phyloP scores from a whole-genome alignment of 1,140 invertebrate genomes.

The Leptinotarsa defecta region DNA sequence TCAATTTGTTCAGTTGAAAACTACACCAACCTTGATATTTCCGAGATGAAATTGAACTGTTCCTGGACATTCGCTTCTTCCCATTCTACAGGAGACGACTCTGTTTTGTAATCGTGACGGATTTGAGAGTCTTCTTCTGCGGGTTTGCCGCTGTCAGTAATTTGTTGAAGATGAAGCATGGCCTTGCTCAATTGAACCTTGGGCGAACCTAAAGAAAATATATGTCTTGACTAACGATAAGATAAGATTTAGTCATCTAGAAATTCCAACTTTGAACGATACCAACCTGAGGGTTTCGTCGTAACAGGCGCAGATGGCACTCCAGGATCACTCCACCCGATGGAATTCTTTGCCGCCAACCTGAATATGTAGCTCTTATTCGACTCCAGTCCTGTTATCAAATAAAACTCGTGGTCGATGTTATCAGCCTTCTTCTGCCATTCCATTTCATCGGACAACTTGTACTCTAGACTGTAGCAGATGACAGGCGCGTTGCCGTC shows the following conservation, averaged over 20 bases:
- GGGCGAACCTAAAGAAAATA: slow-evolving; percentile 54
- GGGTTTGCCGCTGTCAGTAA: slow-evolving; percentile 78
- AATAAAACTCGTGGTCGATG: slow-evolving; percentile 92
- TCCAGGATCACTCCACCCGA: slow-evolving; percentile 89
- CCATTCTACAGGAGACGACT: slow-evolving; percentile 76
- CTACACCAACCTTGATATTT: slow-evolving; percentile 63
- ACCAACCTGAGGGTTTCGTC: slow-evolving; percentile 66
- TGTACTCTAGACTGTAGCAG: slow-evolving; percentile 84
- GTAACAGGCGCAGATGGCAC: slow-evolving; percentile 72
- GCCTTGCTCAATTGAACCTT: slow-evolving; percentile 77
- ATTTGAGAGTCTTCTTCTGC: slow-evolving; percentile 68
- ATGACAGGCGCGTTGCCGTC: slow-evolving; percentile 78
- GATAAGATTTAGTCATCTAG: too few species aligned
- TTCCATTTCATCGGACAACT: slow-evolving; percentile 72
- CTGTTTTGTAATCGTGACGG: slow-evolving; percentile 73
- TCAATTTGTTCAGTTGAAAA: too few species aligned
- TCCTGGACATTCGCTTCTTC: slow-evolving; percentile 68
- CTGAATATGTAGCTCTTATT: slow-evolving; percentile 87
- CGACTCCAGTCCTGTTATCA: slow-evolving; percentile 77
- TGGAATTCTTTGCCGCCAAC: slow-evolving; percentile 84
- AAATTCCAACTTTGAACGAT: background rate
- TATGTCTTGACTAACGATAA: too few species aligned
- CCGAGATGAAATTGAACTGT: slow-evolving; percentile 82
- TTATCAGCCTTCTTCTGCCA: slow-evolving; percentile 88
- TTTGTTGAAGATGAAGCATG: slow-evolving; percentile 81